Percentiles rank a stretch among this genome's conserved stretches.
Conservation (phyloP, 1,140 invertebrate species). For the Wiebesia pumilae region DNA sequence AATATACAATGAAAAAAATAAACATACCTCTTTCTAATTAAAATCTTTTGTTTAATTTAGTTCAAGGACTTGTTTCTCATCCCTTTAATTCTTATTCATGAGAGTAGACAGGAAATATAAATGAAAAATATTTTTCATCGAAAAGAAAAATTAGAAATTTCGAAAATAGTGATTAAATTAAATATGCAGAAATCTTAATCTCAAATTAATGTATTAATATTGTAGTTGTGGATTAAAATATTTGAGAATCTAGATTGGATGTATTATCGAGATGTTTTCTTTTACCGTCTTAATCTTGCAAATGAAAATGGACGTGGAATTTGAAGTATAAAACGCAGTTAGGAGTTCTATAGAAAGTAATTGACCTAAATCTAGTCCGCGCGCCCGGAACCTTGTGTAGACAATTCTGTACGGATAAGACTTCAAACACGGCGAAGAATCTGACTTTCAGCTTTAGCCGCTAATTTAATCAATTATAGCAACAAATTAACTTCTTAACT, state of each 20-base stretch:
- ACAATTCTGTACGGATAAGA: neutral
- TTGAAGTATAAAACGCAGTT: neutral
- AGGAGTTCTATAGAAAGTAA: neutral
- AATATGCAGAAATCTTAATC: neutral
- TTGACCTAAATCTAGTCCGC: slow-evolving; percentile 2
- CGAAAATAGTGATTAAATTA: neutral
- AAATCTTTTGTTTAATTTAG: neutral
- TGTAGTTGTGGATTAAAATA: no score
- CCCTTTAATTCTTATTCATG: neutral
- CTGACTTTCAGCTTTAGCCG: slow-evolving; percentile 8
- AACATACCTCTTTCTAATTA: no score
- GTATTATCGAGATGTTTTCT: no score
- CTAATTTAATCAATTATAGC: slow-evolving; percentile 50
- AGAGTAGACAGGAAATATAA: neutral
- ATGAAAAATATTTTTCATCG: neutral
- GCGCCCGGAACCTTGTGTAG: neutral
- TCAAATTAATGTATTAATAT: neutral
- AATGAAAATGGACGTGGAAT: neutral
- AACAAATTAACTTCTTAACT: slow-evolving; percentile 52
- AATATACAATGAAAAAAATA: neutral
- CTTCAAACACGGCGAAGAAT: slow-evolving; percentile 5
- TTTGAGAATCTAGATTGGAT: no score
- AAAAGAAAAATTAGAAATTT: neutral
- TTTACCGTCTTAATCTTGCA: neutral
- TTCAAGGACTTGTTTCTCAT: neutral